Conservation (phyloP, 2,113 vertebrate species). For the Planiliza haematocheilus region DNA sequence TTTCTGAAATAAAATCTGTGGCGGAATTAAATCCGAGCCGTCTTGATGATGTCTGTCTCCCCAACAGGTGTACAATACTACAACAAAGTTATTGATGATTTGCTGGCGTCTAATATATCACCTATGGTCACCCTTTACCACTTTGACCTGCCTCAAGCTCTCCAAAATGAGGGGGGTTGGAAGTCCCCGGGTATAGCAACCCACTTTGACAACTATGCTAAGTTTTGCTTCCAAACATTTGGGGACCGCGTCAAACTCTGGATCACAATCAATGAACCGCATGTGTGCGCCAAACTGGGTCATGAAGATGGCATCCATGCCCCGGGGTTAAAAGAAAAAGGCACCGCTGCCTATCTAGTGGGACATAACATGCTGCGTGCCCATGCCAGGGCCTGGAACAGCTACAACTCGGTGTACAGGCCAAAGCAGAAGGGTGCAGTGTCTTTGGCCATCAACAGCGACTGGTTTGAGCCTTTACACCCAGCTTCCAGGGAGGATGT, state of each 20-base stretch:
- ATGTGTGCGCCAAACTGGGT: slow-evolving; percentile 72
- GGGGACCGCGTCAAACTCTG: slow-evolving; percentile 86
- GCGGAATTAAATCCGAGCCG: not conserved
- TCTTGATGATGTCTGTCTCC: not conserved
- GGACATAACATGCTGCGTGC: slow-evolving; percentile 85
- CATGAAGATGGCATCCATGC: slow-evolving; percentile 78
- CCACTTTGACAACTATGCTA: slow-evolving; percentile 82
- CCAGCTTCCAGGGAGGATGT: slow-evolving; percentile 69
- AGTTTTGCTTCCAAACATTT: slow-evolving; percentile 87
- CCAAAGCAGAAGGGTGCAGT: slow-evolving; percentile 76
- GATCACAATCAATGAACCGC: slow-evolving; percentile 87
- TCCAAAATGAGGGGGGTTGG: slow-evolving; percentile 85
- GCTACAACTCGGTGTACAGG: slow-evolving; percentile 80
- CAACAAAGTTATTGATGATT: slow-evolving; percentile 85
- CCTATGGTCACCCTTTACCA: slow-evolving; percentile 86
- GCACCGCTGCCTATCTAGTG: slow-evolving; percentile 80
- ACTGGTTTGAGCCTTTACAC: slow-evolving; percentile 81
- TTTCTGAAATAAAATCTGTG: slow-evolving; percentile 2
- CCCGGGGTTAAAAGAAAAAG: slow-evolving; percentile 78
- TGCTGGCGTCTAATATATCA: slow-evolving; percentile 76
- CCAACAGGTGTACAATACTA: slow-evolving; percentile 85
- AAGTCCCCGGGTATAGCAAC: slow-evolving; percentile 70
- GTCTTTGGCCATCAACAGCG: slow-evolving; percentile 82
- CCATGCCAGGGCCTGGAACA: slow-evolving; percentile 85
- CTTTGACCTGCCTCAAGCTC: slow-evolving; percentile 85